These are phyloP conservation scores for Mola mola DNA, from an alignment of 2,113 vertebrate species.

Conservation along the genomic window DNA sequence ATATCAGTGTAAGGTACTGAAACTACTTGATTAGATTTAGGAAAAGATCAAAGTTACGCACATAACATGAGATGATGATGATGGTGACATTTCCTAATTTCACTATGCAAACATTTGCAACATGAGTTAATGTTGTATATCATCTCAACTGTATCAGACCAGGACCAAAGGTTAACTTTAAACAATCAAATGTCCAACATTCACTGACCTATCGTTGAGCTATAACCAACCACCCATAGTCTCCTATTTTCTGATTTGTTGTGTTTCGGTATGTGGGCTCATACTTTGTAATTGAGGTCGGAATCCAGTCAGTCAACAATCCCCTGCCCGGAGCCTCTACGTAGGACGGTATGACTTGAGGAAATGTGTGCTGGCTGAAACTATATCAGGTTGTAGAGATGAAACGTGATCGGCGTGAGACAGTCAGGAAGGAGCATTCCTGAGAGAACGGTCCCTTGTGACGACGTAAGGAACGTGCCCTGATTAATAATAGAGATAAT, in stretches of 20 bases:
- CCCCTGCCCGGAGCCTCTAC: not conserved
- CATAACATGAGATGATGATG: too few relatives aligned
- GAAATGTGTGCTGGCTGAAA: conserved; percentile 21
- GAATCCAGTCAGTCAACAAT: not conserved
- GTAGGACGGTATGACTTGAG: not conserved
- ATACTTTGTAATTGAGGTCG: not conserved
- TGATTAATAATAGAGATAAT: conserved; percentile 46
- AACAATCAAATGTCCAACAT: not conserved
- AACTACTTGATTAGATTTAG: not conserved
- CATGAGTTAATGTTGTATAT: not conserved
- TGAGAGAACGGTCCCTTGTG: conserved; percentile 20
- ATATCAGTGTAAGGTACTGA: too few relatives aligned
- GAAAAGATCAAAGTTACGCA: not conserved
- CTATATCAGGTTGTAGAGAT: conserved; percentile 2
- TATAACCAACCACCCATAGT: not conserved
- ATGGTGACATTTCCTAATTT: too few relatives aligned
- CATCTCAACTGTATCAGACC: not conserved
- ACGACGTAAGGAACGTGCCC: not conserved
- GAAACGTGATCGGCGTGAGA: conserved; percentile 70
- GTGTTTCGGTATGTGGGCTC: too few relatives aligned
- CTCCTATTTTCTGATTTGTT: too few relatives aligned
- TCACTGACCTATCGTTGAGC: not conserved
- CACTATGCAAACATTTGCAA: not conserved
- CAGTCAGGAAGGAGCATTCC: not conserved
- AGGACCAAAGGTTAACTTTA: not conserved